phyloP scores from a whole-genome alignment of 2,888 invertebrate species.

The Epinotia demarniana region DNA sequence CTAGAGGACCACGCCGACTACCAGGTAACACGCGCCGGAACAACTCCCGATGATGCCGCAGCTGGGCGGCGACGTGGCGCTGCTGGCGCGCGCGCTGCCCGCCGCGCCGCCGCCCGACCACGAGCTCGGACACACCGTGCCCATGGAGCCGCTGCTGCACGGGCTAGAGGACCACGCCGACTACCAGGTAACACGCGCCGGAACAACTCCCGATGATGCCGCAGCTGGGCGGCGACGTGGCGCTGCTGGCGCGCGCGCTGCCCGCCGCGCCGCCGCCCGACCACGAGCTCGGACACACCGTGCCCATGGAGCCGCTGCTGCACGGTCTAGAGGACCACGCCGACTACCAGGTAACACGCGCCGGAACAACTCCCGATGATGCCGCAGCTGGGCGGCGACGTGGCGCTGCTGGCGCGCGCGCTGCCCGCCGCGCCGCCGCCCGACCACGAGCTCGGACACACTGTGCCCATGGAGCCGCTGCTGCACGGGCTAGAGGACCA shows the following conservation, averaged over 20 bases:
- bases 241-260: slow-evolving; percentile 54
- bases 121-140: slow-evolving; percentile 48
- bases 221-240: slow-evolving; percentile 81
- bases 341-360: slow-evolving; percentile 68
- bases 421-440: slow-evolving; percentile 49
- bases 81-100: slow-evolving; percentile 53
- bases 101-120: slow-evolving; percentile 48
- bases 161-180: slow-evolving; percentile 57
- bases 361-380: slow-evolving; percentile 83
- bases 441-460: slow-evolving; percentile 32
- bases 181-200: slow-evolving; percentile 66
- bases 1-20: slow-evolving; percentile 61
- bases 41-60: slow-evolving; percentile 87
- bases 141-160: slow-evolving; percentile 65
- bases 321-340: slow-evolving; percentile 55
- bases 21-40: slow-evolving; percentile 65
- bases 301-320: slow-evolving; percentile 65
- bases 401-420: slow-evolving; percentile 54
- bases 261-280: slow-evolving; percentile 49
- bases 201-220: slow-evolving; percentile 86
- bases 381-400: slow-evolving; percentile 85
- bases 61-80: slow-evolving; percentile 74
- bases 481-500: slow-evolving; percentile 56
- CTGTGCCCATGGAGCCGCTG: slow-evolving; percentile 65
- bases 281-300: slow-evolving; percentile 43